Conservation (phyloP, 2,797 vertebrate genomes). For the Chelonia mydas region DNA sequence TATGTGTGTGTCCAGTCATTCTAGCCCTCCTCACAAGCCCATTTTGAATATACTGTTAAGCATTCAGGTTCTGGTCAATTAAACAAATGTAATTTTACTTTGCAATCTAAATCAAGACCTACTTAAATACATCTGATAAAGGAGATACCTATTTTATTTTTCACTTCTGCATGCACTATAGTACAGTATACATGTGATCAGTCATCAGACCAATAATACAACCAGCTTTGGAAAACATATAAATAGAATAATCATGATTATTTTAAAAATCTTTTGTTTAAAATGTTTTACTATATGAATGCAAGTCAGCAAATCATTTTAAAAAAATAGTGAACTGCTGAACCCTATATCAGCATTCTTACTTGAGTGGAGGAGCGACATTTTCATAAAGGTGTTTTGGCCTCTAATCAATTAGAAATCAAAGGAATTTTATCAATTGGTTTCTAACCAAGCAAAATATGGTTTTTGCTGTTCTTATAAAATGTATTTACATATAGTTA, state of each 20-base stretch:
- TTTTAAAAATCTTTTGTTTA: background rate
- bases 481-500: background rate
- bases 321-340: background rate
- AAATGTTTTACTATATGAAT: background rate
- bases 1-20: background rate
- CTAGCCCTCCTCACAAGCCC: background rate
- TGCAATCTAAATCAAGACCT: background rate
- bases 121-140: background rate
- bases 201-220: background rate
- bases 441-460: background rate
- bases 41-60: background rate
- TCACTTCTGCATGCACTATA: rapidly evolving
- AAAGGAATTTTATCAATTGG: background rate
- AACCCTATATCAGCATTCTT: background rate
- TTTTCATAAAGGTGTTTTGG: background rate
- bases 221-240: background rate
- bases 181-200: background rate
- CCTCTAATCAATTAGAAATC: background rate
- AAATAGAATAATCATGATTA: background rate
- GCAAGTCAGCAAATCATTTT: background rate
- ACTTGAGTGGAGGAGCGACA: background rate
- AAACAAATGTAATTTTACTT: rapidly evolving
- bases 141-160: background rate
- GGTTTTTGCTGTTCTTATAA: slow-evolving; percentile 19
- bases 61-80: background rate